Conservation (phyloP, 2,113 vertebrate species). For the Tinamus guttatus region DNA sequence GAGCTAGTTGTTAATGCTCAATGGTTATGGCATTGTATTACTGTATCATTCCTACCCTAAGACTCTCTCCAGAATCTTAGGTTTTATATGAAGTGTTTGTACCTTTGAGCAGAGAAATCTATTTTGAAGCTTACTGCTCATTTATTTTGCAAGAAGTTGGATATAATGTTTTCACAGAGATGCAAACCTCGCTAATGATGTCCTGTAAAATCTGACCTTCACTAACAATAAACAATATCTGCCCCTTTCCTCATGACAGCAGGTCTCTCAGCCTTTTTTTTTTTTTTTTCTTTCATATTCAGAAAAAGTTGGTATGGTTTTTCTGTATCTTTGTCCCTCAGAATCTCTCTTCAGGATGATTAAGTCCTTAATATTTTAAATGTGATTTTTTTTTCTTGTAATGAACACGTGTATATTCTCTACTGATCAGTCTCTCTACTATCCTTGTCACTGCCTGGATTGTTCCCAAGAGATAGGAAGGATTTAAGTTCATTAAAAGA, state of each 20-base stretch:
- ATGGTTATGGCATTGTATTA: not conserved
- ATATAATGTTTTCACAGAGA: not conserved
- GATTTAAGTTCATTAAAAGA: constrained; percentile 14
- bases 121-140: not conserved
- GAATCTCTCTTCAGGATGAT: not conserved
- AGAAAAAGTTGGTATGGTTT: not conserved
- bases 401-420: not conserved
- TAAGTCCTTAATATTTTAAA: not conserved
- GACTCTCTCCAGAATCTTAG: not conserved
- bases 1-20: not conserved
- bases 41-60: not conserved
- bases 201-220: not conserved
- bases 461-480: not conserved
- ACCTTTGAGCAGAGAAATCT: not conserved
- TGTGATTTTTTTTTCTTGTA: not conserved
- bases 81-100: not conserved
- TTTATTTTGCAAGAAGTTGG: not conserved
- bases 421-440: not conserved
- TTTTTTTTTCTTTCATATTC: not conserved
- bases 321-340: not conserved
- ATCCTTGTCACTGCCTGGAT: not conserved
- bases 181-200: not conserved
- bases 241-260: not conserved
- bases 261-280: too few relatives aligned
- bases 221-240: not conserved